Evolutionary conservation across 2,113 vertebrate genomes (phyloP), one percentile per base, ranked within the genome.

Genomic region (Leptosomus discolor): DNA sequence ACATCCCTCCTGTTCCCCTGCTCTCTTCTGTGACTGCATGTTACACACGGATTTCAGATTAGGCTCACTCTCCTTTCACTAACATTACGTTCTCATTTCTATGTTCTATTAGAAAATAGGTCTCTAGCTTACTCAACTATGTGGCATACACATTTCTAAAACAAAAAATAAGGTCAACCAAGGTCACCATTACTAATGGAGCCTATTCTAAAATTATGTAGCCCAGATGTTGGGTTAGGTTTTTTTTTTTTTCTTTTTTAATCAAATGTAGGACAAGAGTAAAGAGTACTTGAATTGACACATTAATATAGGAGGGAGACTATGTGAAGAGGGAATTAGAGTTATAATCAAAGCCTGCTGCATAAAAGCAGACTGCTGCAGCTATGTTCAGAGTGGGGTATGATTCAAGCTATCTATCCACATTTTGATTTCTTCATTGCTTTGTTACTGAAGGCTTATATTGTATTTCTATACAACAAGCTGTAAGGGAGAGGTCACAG

Each of bases 261-360:
- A 93, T 87, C 73, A 95, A 96, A 96, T 97, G 78, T 95, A 96
- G 95, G 97, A 88, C 96, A 95, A 89, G 88, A 93, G 54, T 85
- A 95, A 84, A 91, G 67, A 97, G 93, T 70, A 96, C 94, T 97
- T 92, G 87, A 94, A 92, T 81, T 80, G 80, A 85, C 91, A 97
- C 39, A 85, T 94, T 94, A 96, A 95, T 92, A 65, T 58, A 91
- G 73, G 53, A 92, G 39, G 39, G 69, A 92, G 57, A 94, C 23
- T 90, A 39, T 37, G 32, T 71, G 54, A 94, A 88, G 79, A 81
- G 85, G 50, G 43, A 94, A 92, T 76, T 41, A 71, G 56, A 88
- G 67, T 92, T 87, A 87, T 36, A 97, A 92, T 85, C 79, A 83
- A 91, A 96, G 79, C 41, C 56, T 90, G n/a, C 30, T 92, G 67